Conservation (phyloP, 2,113 vertebrate genomes). For the Emydura subglobosa region DNA sequence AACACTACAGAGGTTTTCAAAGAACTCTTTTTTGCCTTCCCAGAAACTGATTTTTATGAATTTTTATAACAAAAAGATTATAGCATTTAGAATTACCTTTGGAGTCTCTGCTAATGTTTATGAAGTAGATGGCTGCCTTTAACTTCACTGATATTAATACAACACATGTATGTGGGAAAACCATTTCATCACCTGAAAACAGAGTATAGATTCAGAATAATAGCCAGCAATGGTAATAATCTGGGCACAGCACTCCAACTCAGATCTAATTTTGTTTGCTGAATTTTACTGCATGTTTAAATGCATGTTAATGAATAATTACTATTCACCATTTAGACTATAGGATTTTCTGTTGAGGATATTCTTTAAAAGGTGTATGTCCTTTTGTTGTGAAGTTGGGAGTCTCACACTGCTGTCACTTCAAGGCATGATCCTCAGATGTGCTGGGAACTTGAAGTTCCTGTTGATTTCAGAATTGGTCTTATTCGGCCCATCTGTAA, state of each 20-base stretch:
- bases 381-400: background rate
- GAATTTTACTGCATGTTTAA: background rate
- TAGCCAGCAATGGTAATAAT: background rate
- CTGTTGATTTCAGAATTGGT: background rate
- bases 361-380: background rate
- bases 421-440: background rate
- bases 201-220: background rate
- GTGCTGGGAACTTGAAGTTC: background rate
- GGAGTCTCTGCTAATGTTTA: background rate
- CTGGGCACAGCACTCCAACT: background rate
- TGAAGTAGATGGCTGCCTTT: background rate
- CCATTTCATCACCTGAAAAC: background rate
- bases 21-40: background rate
- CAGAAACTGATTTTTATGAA: background rate
- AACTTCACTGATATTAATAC: background rate
- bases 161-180: background rate
- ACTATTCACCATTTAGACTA: background rate
- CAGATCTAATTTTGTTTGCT: background rate
- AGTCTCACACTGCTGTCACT: background rate
- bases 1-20: background rate
- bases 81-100: background rate
- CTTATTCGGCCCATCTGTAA: background rate
- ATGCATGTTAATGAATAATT: background rate
- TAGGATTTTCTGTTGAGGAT: constrained; percentile 15
- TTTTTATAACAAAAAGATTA: background rate